phyloP scores from a whole-genome alignment of 2,888 invertebrate species.

The Tenthredo livida region DNA sequence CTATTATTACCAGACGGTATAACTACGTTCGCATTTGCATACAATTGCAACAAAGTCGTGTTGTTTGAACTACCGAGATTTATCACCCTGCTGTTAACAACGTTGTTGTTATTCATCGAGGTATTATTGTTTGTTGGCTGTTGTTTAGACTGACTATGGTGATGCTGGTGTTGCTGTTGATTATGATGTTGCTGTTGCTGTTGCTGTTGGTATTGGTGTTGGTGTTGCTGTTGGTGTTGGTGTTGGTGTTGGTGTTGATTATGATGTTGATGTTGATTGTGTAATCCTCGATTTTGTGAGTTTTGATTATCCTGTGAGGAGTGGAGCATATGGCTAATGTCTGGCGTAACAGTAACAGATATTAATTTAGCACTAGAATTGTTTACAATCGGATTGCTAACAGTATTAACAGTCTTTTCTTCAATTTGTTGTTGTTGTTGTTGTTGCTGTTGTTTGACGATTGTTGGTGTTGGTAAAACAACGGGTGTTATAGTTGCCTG shows the following conservation, averaged over 20 bases:
- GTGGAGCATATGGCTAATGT: constrained; percentile 77
- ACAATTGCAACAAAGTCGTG: constrained; percentile 70
- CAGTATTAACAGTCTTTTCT: constrained; percentile 60
- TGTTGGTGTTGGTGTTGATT: constrained; percentile 52
- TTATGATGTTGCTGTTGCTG: constrained; percentile 44
- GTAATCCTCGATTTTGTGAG: constrained; percentile 47
- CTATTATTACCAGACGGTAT: constrained; percentile 43
- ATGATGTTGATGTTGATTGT: constrained; percentile 40
- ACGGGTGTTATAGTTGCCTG: constrained; percentile 79
- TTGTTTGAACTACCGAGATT: constrained; percentile 72
- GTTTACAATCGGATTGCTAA: constrained; percentile 70
- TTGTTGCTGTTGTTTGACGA: constrained; percentile 70
- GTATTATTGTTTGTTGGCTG: constrained; percentile 53
- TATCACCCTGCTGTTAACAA: constrained; percentile 70
- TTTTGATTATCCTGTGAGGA: constrained; percentile 66
- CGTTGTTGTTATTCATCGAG: constrained; percentile 60
- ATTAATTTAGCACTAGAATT: constrained; percentile 74
- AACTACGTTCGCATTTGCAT: constrained; percentile 60
- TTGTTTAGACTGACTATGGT: constrained; percentile 53
- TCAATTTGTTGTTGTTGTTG: constrained; percentile 69
- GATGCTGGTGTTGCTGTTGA: constrained; percentile 48
- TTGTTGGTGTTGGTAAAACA: constrained; percentile 73
- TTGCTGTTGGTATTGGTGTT: constrained; percentile 20
- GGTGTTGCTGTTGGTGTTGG: constrained; percentile 50
- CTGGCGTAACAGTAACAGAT: constrained; percentile 79